Percentiles rank a stretch among this genome's conserved stretches.
Conservation (phyloP, 2,888 invertebrate genomes). For the Hydrotaea diabolus region DNA sequence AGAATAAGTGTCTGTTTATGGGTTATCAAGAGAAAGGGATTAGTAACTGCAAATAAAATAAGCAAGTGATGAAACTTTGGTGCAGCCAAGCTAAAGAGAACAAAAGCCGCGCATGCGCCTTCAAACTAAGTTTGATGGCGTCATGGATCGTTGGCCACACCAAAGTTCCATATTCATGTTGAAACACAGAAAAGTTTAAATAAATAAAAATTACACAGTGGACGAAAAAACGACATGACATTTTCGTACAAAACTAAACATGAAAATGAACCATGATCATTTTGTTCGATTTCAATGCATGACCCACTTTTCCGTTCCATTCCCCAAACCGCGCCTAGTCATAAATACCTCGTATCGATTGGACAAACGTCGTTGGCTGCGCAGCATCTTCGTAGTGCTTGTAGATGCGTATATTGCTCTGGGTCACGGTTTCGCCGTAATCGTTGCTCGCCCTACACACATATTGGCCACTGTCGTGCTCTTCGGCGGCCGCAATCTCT, state of each 20-base stretch:
- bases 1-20: conserved; percentile 86
- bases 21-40: conserved; percentile 31
- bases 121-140: too few species aligned
- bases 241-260: conserved; percentile 42
- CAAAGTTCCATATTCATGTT: not conserved
- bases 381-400: conserved; percentile 87
- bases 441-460: conserved; percentile 89
- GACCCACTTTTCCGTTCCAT: not conserved
- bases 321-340: not conserved
- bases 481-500: conserved; percentile 86
- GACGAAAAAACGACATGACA: conserved; percentile 60
- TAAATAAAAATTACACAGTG: conserved; percentile 29
- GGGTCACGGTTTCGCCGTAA: conserved; percentile 86
- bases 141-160: not conserved
- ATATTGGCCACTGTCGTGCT: conserved; percentile 89
- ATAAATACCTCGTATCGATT: conserved; percentile 86
- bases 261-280: conserved; percentile 27
- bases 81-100: not conserved
- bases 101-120: not conserved
- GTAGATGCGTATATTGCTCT: conserved; percentile 88
- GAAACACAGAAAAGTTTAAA: not conserved
- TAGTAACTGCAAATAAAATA: not conserved
- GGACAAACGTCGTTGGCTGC: conserved; percentile 87
- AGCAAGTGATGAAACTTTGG: not conserved
- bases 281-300: conserved; percentile 46